Evolutionary conservation across 2,888 invertebrate genomes (phyloP).

Genomic region (Euplexia lucipara): DNA sequence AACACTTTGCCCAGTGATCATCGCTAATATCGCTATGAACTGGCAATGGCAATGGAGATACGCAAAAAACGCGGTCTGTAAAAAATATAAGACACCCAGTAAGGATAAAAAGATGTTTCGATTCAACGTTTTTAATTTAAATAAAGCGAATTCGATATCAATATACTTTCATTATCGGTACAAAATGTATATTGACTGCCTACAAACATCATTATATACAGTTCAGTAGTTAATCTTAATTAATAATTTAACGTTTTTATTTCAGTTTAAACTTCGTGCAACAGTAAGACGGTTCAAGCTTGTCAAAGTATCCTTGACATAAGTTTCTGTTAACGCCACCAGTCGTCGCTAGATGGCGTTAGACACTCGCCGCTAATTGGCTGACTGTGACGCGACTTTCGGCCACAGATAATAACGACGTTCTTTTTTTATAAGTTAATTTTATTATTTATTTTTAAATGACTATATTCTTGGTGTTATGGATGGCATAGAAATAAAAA

Average conservation of each 20-base stretch:
- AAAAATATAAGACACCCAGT: too few relatives aligned
- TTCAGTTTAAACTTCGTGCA: not conserved
- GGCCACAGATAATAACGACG: not conserved
- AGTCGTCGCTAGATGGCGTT: not conserved
- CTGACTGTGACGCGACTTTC: not conserved
- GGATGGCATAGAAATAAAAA: slow-evolving; percentile 2
- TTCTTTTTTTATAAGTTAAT: not conserved
- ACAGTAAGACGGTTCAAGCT: not conserved
- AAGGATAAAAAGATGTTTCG: too few relatives aligned
- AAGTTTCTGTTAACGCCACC: not conserved
- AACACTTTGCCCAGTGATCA: too few relatives aligned
- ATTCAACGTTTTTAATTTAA: too few relatives aligned
- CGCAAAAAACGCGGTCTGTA: too few relatives aligned
- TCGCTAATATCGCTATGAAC: too few relatives aligned
- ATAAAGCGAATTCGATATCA: too few relatives aligned
- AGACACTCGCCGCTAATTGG: not conserved
- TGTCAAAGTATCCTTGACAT: not conserved
- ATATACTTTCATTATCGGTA: too few relatives aligned
- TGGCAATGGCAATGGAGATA: too few relatives aligned
- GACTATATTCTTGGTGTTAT: not conserved
- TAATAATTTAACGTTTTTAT: not conserved
- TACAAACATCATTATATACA: too few relatives aligned
- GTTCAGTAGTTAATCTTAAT: too few relatives aligned
- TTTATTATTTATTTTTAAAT: not conserved
- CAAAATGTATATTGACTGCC: too few relatives aligned